Conservation (phyloP, 1,140 invertebrate genomes). For the Phthorimaea operculella region DNA sequence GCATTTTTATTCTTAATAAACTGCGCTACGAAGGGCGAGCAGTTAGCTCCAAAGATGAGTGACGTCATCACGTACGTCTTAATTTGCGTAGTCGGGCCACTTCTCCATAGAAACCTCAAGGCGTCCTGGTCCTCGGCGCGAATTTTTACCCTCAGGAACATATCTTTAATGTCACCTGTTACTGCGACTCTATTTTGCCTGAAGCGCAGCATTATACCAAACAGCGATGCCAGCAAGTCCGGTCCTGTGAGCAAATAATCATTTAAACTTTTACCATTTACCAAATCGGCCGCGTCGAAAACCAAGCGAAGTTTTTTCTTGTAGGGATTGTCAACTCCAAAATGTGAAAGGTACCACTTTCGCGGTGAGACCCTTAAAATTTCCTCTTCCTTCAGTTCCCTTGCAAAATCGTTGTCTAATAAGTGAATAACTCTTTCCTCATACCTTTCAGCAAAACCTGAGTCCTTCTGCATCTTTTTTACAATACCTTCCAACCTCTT, state of each 20-base stretch:
- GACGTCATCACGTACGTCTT: constrained; percentile 17
- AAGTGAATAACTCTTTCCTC: too few species aligned
- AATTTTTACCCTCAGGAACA: constrained; percentile 25
- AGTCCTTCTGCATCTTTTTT: too few species aligned
- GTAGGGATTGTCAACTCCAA: constrained; percentile 10
- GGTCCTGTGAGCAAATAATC: constrained; percentile 23
- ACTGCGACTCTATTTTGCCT: constrained; percentile 23
- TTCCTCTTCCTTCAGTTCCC: too few species aligned
- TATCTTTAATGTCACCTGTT: constrained; percentile 29
- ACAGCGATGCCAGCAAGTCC: constrained; percentile 23
- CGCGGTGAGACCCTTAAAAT: too few species aligned
- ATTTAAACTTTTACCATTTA: constrained; percentile 7
- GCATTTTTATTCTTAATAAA: constrained; percentile 24
- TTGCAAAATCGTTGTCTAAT: too few species aligned
- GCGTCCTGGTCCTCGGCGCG: constrained; percentile 17
- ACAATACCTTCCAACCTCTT: too few species aligned
- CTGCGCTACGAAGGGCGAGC: constrained; percentile 23
- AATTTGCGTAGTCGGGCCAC: constrained; percentile 1
- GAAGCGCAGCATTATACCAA: constrained; percentile 28
- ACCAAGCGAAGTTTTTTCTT: constrained; percentile 12
- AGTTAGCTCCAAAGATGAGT: constrained; percentile 25
- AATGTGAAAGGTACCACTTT: constrained; percentile 7
- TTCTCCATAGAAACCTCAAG: constrained; percentile 26
- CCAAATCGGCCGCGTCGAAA: constrained; percentile 9
- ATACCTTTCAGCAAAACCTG: too few species aligned